A percentile compares a stretch with the other conserved stretches of the same genome.
Evolutionary conservation across 2,888 invertebrate genomes (phyloP).

Genomic region (Octonoba sinensis): DNA sequence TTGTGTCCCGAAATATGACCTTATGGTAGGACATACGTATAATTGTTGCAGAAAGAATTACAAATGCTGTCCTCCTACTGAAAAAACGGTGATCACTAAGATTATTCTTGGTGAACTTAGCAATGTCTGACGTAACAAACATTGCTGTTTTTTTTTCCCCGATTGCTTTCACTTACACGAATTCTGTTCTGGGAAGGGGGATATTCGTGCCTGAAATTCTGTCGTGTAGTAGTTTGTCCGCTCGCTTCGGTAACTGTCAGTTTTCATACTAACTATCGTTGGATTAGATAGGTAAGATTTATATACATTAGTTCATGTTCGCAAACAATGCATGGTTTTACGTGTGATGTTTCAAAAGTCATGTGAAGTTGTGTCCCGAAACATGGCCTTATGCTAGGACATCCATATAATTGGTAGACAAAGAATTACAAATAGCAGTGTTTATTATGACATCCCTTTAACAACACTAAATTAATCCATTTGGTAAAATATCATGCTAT

Average conservation of each 20-base stretch:
- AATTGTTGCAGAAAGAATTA: too few species aligned
- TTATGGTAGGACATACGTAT: too few species aligned
- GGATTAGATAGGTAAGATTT: constrained; percentile 72
- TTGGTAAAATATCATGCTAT: too few species aligned
- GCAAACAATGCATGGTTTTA: too few species aligned
- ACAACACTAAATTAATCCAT: too few species aligned
- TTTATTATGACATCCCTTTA: too few species aligned
- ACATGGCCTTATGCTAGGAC: not conserved
- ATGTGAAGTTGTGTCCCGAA: too few species aligned
- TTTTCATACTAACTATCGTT: constrained; percentile 73
- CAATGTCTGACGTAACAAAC: constrained; percentile 88
- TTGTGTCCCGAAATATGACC: not conserved
- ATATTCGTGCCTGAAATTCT: constrained; percentile 73
- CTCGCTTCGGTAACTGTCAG: constrained; percentile 72
- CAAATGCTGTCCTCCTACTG: constrained; percentile 71
- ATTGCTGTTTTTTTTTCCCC: constrained; percentile 93
- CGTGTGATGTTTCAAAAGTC: too few species aligned
- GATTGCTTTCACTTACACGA: constrained; percentile 83
- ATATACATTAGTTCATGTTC: too few species aligned
- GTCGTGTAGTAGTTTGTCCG: constrained; percentile 73
- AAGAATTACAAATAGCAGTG: not conserved
- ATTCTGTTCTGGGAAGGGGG: constrained; percentile 70
- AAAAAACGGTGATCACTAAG: constrained; percentile 70
- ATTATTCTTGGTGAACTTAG: constrained; percentile 83
- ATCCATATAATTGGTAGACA: too few species aligned